Conservation (phyloP, 2,797 vertebrate species). For the Erethizon dorsatum region DNA sequence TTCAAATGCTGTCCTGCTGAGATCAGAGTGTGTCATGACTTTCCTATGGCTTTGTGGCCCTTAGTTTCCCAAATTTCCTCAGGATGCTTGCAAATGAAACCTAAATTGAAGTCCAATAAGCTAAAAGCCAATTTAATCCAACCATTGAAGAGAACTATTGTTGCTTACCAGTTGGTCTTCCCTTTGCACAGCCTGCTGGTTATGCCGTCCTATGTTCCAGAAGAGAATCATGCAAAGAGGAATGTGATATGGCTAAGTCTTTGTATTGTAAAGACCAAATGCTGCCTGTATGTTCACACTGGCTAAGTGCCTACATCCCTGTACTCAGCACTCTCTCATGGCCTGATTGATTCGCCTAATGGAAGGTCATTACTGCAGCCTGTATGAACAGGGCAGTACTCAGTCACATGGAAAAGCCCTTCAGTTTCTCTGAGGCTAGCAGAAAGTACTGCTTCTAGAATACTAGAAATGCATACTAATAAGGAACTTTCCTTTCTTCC, state of each 20-base stretch:
- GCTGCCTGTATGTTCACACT: not conserved
- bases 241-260: not conserved
- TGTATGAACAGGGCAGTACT: not conserved
- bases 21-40: constrained; percentile 63
- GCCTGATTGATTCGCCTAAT: not conserved
- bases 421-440: not conserved
- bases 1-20: constrained; percentile 72
- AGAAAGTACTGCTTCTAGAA: not conserved
- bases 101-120: constrained; percentile 77
- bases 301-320: not conserved
- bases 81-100: constrained; percentile 62
- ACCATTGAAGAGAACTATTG: not conserved
- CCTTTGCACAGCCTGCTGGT: not conserved
- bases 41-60: constrained; percentile 62
- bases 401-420: not conserved
- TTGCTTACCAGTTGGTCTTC: constrained; percentile 40
- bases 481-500: not conserved
- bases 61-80: constrained; percentile 70
- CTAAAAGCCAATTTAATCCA: constrained; percentile 79
- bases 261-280: not conserved
- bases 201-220: not conserved
- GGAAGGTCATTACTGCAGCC: not conserved
- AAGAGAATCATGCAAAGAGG: constrained; percentile 26
- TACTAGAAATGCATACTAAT: not conserved
- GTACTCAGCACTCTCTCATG: not conserved